These are phyloP conservation scores for Sturnira hondurensis DNA, from an alignment of 2,113 vertebrate species.

Conservation along the genomic window DNA sequence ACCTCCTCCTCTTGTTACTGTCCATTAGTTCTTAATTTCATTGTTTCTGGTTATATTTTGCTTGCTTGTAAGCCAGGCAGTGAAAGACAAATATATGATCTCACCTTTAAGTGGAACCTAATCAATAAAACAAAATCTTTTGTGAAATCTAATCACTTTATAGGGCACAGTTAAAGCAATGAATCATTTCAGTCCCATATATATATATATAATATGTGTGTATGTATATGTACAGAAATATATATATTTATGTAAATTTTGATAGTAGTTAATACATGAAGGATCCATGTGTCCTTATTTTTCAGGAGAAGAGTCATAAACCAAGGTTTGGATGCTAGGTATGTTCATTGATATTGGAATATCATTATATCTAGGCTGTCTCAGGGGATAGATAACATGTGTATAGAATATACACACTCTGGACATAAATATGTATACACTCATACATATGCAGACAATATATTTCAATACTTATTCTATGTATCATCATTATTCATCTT, in stretches of 20 bases:
- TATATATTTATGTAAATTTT: neutral
- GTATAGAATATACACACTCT: neutral
- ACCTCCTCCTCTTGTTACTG: no score
- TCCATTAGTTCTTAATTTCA: no score
- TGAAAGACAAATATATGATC: no score
- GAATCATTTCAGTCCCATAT: neutral
- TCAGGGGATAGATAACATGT: neutral
- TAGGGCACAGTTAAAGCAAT: neutral
- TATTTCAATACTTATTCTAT: neutral
- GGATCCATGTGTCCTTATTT: neutral
- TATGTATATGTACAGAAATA: no score
- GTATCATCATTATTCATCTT: neutral
- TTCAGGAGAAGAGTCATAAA: neutral
- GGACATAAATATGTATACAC: neutral
- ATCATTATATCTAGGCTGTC: neutral
- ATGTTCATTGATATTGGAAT: neutral
- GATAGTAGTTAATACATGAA: neutral
- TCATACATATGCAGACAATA: neutral
- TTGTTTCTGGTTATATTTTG: no score
- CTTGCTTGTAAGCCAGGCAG: no score
- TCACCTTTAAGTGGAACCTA: no score
- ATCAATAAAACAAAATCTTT: neutral
- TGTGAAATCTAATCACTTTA: neutral
- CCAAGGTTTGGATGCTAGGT: neutral
- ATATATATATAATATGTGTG: neutral